phyloP scores from a whole-genome alignment of 2,888 invertebrate genomes.

The Pyralis farinalis region DNA sequence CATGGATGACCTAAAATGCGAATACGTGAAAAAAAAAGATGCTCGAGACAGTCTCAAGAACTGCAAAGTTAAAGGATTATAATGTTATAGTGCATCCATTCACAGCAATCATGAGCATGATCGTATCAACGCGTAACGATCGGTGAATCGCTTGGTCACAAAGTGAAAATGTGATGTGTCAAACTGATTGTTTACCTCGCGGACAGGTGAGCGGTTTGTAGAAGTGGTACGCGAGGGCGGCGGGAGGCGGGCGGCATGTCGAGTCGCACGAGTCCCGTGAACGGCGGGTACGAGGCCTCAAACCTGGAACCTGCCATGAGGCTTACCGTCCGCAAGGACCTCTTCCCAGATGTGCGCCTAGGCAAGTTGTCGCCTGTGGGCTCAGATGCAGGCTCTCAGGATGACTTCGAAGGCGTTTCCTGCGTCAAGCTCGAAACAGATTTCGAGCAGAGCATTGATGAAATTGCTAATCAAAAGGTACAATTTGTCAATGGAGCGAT shows the following conservation, averaged over 20 bases:
- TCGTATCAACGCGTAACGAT: slow-evolving; percentile 53
- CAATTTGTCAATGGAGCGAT: slow-evolving; percentile 57
- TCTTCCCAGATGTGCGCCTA: slow-evolving; percentile 61
- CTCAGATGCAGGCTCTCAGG: slow-evolving; percentile 41
- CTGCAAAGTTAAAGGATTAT: slow-evolving; percentile 65
- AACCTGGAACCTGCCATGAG: slow-evolving; percentile 48
- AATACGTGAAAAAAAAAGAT: slow-evolving; percentile 79
- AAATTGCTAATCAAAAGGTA: slow-evolving; percentile 62
- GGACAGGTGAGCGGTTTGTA: slow-evolving; percentile 77
- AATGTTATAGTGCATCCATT: slow-evolving; percentile 58
- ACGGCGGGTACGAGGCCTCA: slow-evolving; percentile 72
- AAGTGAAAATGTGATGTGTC: slow-evolving; percentile 82
- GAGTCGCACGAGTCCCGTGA: slow-evolving; percentile 72
- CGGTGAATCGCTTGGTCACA: slow-evolving; percentile 62
- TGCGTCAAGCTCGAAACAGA: slow-evolving; percentile 75
- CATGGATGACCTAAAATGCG: slow-evolving; percentile 82
- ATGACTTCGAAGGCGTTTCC: slow-evolving; percentile 52
- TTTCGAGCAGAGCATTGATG: slow-evolving; percentile 76
- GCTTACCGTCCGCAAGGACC: slow-evolving; percentile 76
- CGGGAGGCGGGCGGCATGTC: slow-evolving; percentile 77
- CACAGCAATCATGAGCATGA: slow-evolving; percentile 60
- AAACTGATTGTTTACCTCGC: slow-evolving; percentile 81
- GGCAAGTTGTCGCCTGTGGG: slow-evolving; percentile 38
- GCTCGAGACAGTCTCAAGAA: slow-evolving; percentile 69
- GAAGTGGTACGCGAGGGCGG: slow-evolving; percentile 73